Base-by-base conservation (phyloP, 2,888 invertebrate genomes). In the Patella caerulea region DNA sequence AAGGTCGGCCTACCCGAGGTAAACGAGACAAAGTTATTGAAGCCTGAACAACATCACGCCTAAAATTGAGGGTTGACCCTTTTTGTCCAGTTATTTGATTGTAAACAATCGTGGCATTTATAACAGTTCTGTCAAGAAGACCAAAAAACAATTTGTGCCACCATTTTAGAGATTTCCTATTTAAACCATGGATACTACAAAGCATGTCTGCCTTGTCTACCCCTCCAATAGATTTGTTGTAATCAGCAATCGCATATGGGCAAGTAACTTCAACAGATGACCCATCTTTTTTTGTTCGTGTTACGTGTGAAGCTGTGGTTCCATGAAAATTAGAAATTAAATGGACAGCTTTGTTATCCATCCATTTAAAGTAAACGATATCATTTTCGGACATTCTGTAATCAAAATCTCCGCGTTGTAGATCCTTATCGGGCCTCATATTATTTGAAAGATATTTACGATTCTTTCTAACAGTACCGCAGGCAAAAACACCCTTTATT, bases 181-280 rank as follows among this genome's bases (percentile, higher is more conserved):
- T 71, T 7, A 74, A 54, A 15, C 54, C 56, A 54, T 79, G 79
- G 34, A 72, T 52, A 24, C 75, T 74, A 53, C 79, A 77, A 9
- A 78, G 75, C 71, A 78, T 75, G 72, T 82, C 82, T 9, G 82
- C 77, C 45, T 77, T 78, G 65, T 82, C 82, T 9, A 80, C 80
- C 34, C 82, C 76, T 54, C 72, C 72, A 77, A 79, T 79, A 74
- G 34, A 55, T 59, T 17, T 24, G 24, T 79, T 78, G 65, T 81
- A 81, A 17, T 71, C 55, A 15, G 65, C 65, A 5, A 78, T 71
- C 34, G 72, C 19, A 12, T 52, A 53, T 2, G 77, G 78, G 71
- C 72, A 76, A 45, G 76, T 54, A 15, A 79, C 70, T 53, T 79
- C 71, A 17, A 56, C 45, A 11, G n/a, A 54, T n/a, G 70, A 65